Base-by-base conservation (phyloP, 1,140 invertebrate species). In the Diachasma alloeum region DNA sequence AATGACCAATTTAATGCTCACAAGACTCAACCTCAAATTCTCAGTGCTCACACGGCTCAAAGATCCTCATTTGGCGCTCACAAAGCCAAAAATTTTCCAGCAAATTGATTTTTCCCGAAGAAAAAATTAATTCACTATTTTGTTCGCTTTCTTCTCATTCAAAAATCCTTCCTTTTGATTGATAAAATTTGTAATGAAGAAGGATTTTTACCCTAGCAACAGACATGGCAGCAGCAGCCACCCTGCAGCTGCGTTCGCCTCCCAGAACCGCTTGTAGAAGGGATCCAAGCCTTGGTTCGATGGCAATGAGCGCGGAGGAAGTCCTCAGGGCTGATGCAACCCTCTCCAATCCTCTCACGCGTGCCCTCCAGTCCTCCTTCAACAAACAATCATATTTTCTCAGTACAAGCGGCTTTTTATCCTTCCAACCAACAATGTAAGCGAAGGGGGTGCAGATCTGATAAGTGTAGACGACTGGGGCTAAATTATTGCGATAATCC, bases 281-380 rank as follows among this genome's bases (percentile, higher is more conserved):
- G 69, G 92, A 91, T 74, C 92, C 90, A 79, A 94, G 88, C 84
- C 93, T 89, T 1, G 93, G 91, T 79, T 92, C 90, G 24, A 94
- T 87, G 69, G 87, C 79, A 36, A 88, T 84, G 69, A 92, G 78
- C 13, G 90, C 91, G 22, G 88, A 87, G 1, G 91, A 88, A 48
- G 88, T 86, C 70, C 89, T 87, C n/a, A 93, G 77, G 26, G 90
- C 88, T 4, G 88, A 84, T 67, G 92, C 90, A 42, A 93, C 88
- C 73, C 91, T 86, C 17, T 91, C 89, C 11, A 92, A 84, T 13
- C 91, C 92, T 74, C 92, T 89, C 15, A 92, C 87, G 44, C 92
- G 88, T 22, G 90, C 89, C 48, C 91, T 90, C 91, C 92, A 92
- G 77, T 93, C 91, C 68, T 92, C 87, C 89, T 68, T 13, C n/a